Conservation (phyloP, 2,113 vertebrate genomes). For the Ancistrus triradiatus region DNA sequence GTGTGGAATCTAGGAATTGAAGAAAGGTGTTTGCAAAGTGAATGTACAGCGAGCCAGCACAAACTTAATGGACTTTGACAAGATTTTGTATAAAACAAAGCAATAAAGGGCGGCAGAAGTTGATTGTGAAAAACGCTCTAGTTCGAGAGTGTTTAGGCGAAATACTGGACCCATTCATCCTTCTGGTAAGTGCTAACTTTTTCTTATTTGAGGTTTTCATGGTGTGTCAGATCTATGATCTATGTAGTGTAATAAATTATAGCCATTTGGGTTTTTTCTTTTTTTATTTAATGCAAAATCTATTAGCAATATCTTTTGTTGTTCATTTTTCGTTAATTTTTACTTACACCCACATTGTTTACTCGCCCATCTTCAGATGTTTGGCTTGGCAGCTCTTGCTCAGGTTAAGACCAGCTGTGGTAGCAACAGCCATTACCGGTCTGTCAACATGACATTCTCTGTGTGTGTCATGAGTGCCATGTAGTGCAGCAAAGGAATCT, state of each 20-base stretch:
- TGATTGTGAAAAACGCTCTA: not conserved
- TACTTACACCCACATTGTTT: not conserved
- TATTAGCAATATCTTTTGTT: too few relatives aligned
- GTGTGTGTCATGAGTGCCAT: not conserved
- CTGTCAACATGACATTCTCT: not conserved
- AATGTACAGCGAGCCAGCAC: too few relatives aligned
- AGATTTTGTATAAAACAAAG: too few relatives aligned
- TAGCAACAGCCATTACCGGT: conserved; percentile 50
- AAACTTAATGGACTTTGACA: too few relatives aligned
- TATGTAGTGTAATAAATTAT: too few relatives aligned
- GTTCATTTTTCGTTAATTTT: too few relatives aligned
- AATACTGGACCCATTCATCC: not conserved
- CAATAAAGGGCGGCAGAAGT: too few relatives aligned
- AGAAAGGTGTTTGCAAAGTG: too few relatives aligned
- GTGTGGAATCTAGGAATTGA: too few relatives aligned
- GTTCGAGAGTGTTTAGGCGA: not conserved
- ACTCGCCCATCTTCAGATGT: conserved; percentile 46
- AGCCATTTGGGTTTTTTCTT: too few relatives aligned
- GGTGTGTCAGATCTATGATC: too few relatives aligned
- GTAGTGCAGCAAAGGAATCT: not conserved
- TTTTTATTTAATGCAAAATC: too few relatives aligned
- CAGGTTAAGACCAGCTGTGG: conserved; percentile 59
- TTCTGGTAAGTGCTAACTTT: not conserved
- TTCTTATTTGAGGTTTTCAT: not conserved
- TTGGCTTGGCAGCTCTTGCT: conserved; percentile 52